Percentiles rank a stretch among this genome's conserved stretches.
Evolutionary conservation across 2,797 vertebrate species (phyloP).

Genomic region (Allobates femoralis): DNA sequence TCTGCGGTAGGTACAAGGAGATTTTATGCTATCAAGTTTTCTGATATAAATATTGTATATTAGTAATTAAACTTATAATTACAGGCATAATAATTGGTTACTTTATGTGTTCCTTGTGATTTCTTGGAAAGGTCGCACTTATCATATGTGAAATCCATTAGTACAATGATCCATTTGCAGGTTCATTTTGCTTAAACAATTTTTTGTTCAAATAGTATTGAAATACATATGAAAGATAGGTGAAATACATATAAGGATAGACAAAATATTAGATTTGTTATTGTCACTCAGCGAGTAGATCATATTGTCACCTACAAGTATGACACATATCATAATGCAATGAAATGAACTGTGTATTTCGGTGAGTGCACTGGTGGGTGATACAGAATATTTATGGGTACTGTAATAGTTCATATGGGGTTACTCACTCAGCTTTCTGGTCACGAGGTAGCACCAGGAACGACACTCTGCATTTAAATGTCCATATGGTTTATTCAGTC

Average conservation of each 20-base stretch:
- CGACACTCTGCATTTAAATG: too few species aligned
- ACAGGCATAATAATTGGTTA: neutral
- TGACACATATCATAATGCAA: neutral
- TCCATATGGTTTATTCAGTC: too few species aligned
- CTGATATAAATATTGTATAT: slow-evolving; percentile 23
- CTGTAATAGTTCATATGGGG: too few species aligned
- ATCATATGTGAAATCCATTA: neutral
- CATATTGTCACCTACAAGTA: neutral
- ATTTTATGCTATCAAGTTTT: neutral
- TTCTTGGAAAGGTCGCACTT: neutral
- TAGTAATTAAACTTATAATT: neutral
- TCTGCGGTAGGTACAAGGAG: neutral
- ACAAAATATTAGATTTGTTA: neutral
- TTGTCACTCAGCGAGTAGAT: neutral
- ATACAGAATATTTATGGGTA: neutral
- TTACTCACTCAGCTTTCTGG: too few species aligned
- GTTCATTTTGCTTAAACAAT: neutral
- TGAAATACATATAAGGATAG: neutral
- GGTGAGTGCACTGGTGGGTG: neutral
- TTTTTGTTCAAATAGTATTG: neutral
- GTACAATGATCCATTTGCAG: neutral
- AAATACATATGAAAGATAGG: neutral
- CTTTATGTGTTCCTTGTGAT: neutral
- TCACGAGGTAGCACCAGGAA: too few species aligned
- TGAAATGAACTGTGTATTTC: neutral